Evolutionary conservation across 2,113 vertebrate species (phyloP).

Genomic region (Smithornis capensis): DNA sequence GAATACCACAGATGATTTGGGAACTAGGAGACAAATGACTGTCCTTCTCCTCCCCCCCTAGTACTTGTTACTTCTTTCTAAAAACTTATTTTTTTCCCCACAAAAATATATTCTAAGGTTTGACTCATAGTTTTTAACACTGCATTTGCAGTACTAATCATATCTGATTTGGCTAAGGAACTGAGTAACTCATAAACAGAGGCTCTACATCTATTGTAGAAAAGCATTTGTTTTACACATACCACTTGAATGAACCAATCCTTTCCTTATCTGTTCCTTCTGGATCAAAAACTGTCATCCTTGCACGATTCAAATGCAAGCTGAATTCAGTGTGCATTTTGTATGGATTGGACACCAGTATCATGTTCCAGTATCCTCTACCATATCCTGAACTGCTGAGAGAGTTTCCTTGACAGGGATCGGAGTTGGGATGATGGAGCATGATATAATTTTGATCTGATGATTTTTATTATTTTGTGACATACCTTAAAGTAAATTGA

Average conservation of each 20-base stretch:
- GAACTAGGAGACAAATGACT: background rate
- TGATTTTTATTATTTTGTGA: background rate
- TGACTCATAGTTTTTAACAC: background rate
- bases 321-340: background rate
- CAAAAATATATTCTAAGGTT: background rate
- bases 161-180: background rate
- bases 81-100: background rate
- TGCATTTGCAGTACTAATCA: background rate
- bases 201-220: conserved; percentile 12
- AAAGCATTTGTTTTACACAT: conserved; percentile 11
- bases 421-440: background rate
- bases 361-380: background rate
- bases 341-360: background rate
- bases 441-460: background rate
- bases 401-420: background rate
- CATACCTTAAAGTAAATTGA: background rate
- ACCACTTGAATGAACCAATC: background rate
- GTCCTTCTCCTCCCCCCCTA: background rate
- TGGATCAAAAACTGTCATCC: background rate
- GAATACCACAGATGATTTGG: background rate
- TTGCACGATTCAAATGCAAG: background rate
- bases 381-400: background rate
- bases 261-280: background rate
- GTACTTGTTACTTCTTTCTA: background rate
- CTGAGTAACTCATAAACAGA: background rate